Base-by-base conservation (phyloP, 2,888 invertebrate species). In the Dexiosoma caninum region DNA sequence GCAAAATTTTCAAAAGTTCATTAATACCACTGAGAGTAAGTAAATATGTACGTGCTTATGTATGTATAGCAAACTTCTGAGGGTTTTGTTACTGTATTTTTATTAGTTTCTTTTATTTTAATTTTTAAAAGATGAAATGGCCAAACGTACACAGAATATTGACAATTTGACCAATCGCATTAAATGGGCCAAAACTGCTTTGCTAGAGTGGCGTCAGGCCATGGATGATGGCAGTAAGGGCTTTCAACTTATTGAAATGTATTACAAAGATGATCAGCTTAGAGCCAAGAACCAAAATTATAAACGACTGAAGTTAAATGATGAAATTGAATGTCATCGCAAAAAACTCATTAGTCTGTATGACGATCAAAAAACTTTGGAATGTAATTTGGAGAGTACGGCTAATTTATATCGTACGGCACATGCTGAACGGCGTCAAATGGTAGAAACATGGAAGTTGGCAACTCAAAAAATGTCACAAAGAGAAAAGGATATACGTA, bases 401-500 rank as follows among this genome's bases (percentile, higher is more conserved):
- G 91, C 91, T 0, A 90, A 90, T 71, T 85, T 92, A 5, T 92
- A 92, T 84, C 86, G 90, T 3, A 86, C 93, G 83, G 93, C 94
- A 8, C 92, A 94, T 87, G 91, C 92, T 53, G 94, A 95, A 86
- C 91, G 95, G 12, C 92, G 92, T 35, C 91, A 93, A 79, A 92
- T 95, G 90, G 93, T 95, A 86, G 89, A 90, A 1, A 95, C 94
- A 85, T 95, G 95, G 95, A 93, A 94, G 55, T 91, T 92, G 46
- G 93, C 95, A 1, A 93, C 95, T 0, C 92, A 92, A 77, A 93
- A 94, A 85, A 90, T 95, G 84, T 92, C 93, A 21, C 94, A 94
- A 84, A 91, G 95, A 1, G 95, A 95, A 84, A 90, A 90, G 6
- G 93, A 94, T 51, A 95, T 95, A 71, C 91, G 92, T 51, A 87